These are phyloP conservation scores for Melanotaenia parkinsoni DNA, from an alignment of 2,797 vertebrate species.

Conservation along the genomic window DNA sequence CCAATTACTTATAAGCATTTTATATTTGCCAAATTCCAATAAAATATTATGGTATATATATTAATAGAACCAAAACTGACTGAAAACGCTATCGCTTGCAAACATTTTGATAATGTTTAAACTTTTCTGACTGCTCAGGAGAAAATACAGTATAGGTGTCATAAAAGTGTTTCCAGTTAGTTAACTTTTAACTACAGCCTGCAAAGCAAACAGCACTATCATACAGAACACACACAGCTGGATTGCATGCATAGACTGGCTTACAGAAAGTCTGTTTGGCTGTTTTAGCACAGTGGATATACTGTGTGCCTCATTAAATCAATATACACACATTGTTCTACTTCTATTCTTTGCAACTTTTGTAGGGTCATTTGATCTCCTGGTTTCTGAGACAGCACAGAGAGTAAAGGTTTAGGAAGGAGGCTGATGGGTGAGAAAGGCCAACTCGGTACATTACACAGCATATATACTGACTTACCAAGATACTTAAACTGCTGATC, in stretches of 20 bases:
- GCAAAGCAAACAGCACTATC: constrained; percentile 49
- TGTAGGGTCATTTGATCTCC: constrained; percentile 13
- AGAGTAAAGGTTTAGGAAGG: constrained; percentile 10
- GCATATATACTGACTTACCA: constrained; percentile 31
- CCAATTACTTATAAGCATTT: too few relatives aligned
- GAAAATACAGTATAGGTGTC: neutral
- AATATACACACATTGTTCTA: constrained; percentile 6
- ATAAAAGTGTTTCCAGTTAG: constrained; percentile 36
- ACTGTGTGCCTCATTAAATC: constrained; percentile 15
- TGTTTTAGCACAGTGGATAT: constrained; percentile 14
- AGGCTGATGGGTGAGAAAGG: constrained; percentile 11
- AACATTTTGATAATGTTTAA: too few relatives aligned
- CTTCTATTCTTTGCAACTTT: constrained; percentile 6
- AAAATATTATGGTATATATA: too few relatives aligned
- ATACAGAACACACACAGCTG: constrained; percentile 15
- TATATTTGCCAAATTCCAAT: too few relatives aligned
- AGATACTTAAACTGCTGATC: constrained; percentile 44
- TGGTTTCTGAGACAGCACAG: constrained; percentile 17
- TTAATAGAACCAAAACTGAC: too few relatives aligned
- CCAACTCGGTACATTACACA: constrained; percentile 29
- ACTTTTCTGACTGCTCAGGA: too few relatives aligned
- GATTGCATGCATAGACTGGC: neutral
- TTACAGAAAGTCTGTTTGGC: constrained; percentile 18
- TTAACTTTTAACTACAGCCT: constrained; percentile 60
- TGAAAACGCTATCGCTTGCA: too few relatives aligned